phyloP scores from a whole-genome alignment of 2,888 invertebrate genomes.

The Troides aeacus region DNA sequence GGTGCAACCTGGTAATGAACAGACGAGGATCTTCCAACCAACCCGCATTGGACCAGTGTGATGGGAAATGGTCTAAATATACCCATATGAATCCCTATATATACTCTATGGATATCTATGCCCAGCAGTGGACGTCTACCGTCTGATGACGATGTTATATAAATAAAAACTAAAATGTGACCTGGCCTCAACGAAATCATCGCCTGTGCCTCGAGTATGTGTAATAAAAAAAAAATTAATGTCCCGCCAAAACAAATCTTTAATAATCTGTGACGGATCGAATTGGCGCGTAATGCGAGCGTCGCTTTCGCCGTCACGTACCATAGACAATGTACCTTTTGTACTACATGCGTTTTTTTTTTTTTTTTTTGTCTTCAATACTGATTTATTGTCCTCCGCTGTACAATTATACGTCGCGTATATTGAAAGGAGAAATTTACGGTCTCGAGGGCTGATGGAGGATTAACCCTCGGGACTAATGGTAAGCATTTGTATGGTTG shows the following conservation, averaged over 20 bases:
- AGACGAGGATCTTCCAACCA: too few relatives aligned
- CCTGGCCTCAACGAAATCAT: too few relatives aligned
- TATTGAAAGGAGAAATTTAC: slow-evolving; percentile 34
- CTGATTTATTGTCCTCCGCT: slow-evolving; percentile 41
- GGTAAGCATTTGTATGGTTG: background rate
- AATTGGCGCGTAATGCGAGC: slow-evolving; percentile 57
- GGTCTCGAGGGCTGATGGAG: slow-evolving; percentile 26
- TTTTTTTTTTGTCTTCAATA: slow-evolving; percentile 40
- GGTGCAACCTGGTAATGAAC: too few relatives aligned
- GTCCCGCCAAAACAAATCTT: slow-evolving; percentile 50
- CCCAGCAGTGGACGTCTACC: too few relatives aligned
- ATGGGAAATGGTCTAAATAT: too few relatives aligned
- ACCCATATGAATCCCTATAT: too few relatives aligned
- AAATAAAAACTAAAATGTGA: too few relatives aligned
- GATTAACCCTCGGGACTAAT: slow-evolving; percentile 2
- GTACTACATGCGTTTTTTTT: slow-evolving; percentile 42
- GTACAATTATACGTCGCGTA: slow-evolving; percentile 32
- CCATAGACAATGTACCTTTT: slow-evolving; percentile 47
- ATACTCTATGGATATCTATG: too few relatives aligned
- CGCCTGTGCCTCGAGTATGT: too few relatives aligned
- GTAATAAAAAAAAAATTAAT: slow-evolving; percentile 27
- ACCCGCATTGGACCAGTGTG: too few relatives aligned
- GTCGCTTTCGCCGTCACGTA: slow-evolving; percentile 62
- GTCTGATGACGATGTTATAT: too few relatives aligned
- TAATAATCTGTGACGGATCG: slow-evolving; percentile 40